Evolutionary conservation across 2,797 vertebrate species (phyloP).

Genomic region (Lagorchestes hirsutus): DNA sequence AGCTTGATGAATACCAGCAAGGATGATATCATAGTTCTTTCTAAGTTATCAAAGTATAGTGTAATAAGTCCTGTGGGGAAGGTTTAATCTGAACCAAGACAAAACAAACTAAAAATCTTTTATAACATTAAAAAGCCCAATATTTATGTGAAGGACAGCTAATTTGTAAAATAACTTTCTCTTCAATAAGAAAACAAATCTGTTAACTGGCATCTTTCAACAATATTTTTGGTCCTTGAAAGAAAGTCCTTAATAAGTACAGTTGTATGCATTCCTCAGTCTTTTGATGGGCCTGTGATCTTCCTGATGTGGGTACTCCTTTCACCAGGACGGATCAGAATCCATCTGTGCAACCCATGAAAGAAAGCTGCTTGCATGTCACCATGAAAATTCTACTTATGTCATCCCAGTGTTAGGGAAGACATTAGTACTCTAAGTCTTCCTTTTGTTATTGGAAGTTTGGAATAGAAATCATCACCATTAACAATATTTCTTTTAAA

Average conservation of each 20-base stretch:
- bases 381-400: slow-evolving; percentile 1
- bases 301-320: background rate
- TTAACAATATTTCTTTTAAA: background rate
- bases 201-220: slow-evolving; percentile 2
- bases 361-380: background rate
- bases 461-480: background rate
- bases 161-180: slow-evolving; percentile 32
- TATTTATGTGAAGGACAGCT: slow-evolving; percentile 3
- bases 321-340: background rate
- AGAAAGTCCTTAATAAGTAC: slow-evolving; percentile 25
- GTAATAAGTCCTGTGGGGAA: background rate
- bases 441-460: background rate
- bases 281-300: background rate
- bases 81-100: background rate
- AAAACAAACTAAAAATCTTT: background rate
- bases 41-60: background rate
- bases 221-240: slow-evolving; percentile 27
- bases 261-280: background rate
- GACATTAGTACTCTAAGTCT: background rate
- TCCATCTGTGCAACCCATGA: background rate
- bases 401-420: background rate
- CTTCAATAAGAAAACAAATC: slow-evolving; percentile 20
- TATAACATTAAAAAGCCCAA: slow-evolving; percentile 15
- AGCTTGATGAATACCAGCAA: background rate
- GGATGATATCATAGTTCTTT: background rate